These are phyloP conservation scores for Metacarcinus magister DNA, from an alignment of 2,888 invertebrate genomes.

Conservation along the genomic window DNA sequence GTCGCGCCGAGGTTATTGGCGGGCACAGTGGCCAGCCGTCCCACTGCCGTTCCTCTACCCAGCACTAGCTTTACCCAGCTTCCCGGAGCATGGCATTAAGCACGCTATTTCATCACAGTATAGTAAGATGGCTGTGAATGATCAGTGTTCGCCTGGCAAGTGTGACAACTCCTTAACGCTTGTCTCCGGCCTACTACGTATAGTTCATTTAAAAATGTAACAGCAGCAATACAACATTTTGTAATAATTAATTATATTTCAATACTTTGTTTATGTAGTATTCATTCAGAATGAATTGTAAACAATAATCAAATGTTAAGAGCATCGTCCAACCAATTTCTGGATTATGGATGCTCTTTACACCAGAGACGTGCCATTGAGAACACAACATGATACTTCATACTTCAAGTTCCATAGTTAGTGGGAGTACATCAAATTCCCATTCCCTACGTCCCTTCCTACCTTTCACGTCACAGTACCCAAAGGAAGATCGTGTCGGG, in stretches of 20 bases:
- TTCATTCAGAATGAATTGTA: background rate
- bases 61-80: background rate
- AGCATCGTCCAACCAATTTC: background rate
- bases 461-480: too few relatives aligned
- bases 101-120: background rate
- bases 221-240: too few relatives aligned
- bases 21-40: background rate
- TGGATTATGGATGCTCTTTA: background rate
- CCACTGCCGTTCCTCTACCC: background rate
- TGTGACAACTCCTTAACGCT: background rate
- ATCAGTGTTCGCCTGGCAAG: background rate
- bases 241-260: background rate
- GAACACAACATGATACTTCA: background rate
- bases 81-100: background rate
- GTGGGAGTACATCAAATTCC: too few relatives aligned
- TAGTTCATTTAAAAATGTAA: background rate
- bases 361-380: background rate
- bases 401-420: background rate
- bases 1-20: constrained; percentile 14
- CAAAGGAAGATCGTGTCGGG: too few relatives aligned
- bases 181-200: background rate
- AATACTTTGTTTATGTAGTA: background rate
- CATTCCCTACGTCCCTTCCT: too few relatives aligned
- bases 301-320: background rate
- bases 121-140: background rate